phyloP scores from a whole-genome alignment of 1,140 invertebrate genomes.

The Magallana ariakensis region DNA sequence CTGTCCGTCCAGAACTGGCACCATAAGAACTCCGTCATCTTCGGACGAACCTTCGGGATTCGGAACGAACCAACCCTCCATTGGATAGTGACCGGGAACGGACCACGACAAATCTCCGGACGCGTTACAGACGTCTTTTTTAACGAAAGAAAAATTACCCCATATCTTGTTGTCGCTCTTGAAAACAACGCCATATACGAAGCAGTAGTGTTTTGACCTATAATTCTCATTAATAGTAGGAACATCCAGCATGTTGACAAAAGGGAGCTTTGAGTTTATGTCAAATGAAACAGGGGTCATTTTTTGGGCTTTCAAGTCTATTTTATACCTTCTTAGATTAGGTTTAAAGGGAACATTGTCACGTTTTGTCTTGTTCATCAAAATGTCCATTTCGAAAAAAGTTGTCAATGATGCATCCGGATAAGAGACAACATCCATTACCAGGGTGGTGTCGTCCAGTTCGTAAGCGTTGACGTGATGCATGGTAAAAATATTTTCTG shows the following conservation, averaged over 20 bases:
- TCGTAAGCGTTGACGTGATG: slow-evolving; percentile 76
- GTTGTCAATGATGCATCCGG: slow-evolving; percentile 63
- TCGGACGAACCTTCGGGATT: slow-evolving; percentile 61
- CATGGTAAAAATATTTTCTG: slow-evolving; percentile 67
- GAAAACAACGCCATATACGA: slow-evolving; percentile 69
- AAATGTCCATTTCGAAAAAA: slow-evolving; percentile 59
- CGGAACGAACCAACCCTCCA: slow-evolving; percentile 74
- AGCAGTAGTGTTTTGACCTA: slow-evolving; percentile 68
- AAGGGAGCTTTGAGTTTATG: slow-evolving; percentile 38
- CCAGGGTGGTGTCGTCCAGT: slow-evolving; percentile 56
- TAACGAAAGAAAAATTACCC: slow-evolving; percentile 69
- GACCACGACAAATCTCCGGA: slow-evolving; percentile 63
- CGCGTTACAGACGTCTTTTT: slow-evolving; percentile 72
- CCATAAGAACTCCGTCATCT: slow-evolving; percentile 73
- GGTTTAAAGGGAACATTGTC: slow-evolving; percentile 61
- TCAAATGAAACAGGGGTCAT: slow-evolving; percentile 49
- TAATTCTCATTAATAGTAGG: slow-evolving; percentile 74
- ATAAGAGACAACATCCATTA: slow-evolving; percentile 70
- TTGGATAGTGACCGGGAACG: slow-evolving; percentile 65
- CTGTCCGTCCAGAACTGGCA: slow-evolving; percentile 68
- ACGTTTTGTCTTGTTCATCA: slow-evolving; percentile 60
- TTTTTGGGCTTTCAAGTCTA: slow-evolving; percentile 60
- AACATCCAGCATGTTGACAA: slow-evolving; percentile 67
- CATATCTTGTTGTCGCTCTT: slow-evolving; percentile 66
- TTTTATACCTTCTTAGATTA: slow-evolving; percentile 63